Evolutionary conservation across 2,888 invertebrate species (phyloP).

Genomic region (Sabellastarte sp.): DNA sequence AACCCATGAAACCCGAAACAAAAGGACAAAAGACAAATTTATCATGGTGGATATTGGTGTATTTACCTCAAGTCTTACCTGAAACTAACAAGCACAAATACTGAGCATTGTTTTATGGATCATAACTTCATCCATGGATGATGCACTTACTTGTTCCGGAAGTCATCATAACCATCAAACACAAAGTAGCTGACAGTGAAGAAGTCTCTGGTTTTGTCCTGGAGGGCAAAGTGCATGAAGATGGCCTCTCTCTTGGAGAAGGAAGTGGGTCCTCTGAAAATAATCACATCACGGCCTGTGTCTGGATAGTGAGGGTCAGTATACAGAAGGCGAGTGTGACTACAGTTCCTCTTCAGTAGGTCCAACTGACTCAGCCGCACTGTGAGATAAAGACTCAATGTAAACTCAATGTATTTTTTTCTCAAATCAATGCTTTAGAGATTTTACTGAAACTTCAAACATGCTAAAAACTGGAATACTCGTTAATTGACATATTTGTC

Average conservation of each 20-base stretch:
- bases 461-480: no score
- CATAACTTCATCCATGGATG: no score
- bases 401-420: no score
- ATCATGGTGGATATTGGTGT: no score
- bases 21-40: no score
- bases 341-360: conserved; percentile 25
- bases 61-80: no score
- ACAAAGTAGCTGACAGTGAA: conserved; percentile 33
- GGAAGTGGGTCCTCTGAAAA: conserved; percentile 30
- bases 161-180: conserved; percentile 26
- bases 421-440: no score
- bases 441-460: no score
- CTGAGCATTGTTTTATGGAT: no score
- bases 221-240: conserved; percentile 29
- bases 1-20: no score
- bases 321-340: conserved; percentile 20
- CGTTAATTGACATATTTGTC: no score
- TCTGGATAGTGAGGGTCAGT: conserved; percentile 26
- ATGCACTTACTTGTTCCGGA: conserved; percentile 4
- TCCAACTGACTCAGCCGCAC: conserved; percentile 23
- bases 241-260: conserved; percentile 27
- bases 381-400: conserved; percentile 9
- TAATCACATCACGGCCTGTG: conserved; percentile 16
- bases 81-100: no score
- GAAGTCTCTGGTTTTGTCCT: conserved; percentile 31